phyloP scores from a whole-genome alignment of 2,888 invertebrate species.

The Drosophila pseudotalamancana region DNA sequence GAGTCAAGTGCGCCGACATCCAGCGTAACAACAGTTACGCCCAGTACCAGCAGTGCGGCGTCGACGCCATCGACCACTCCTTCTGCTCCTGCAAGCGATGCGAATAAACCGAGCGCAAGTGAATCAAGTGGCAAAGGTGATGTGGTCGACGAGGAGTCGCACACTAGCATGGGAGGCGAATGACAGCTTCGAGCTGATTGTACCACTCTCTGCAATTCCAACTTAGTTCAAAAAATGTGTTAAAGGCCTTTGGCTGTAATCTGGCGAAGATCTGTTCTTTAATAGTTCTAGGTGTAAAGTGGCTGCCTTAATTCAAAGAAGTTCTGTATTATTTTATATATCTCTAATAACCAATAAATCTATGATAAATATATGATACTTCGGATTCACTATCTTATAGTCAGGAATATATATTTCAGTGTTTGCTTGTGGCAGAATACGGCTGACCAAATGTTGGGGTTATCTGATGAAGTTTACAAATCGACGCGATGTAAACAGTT shows the following conservation, averaged over 20 bases:
- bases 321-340: neutral
- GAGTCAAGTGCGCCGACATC: conserved; percentile 12
- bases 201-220: conserved; percentile 10
- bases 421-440: neutral
- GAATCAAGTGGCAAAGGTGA: conserved; percentile 30
- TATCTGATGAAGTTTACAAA: conserved; percentile 7
- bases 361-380: neutral
- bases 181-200: conserved; percentile 46
- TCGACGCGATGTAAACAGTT: neutral
- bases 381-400: neutral
- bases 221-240: conserved; percentile 22
- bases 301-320: conserved; percentile 10
- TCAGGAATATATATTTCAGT: neutral
- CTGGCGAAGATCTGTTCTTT: conserved; percentile 1
- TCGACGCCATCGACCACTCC: conserved; percentile 7
- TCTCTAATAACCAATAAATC: neutral
- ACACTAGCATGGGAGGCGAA: conserved; percentile 74
- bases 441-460: neutral
- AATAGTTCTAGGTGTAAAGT: neutral
- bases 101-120: conserved; percentile 32
- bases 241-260: conserved; percentile 2
- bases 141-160: conserved; percentile 68
- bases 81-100: conserved; percentile 28
- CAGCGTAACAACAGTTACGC: conserved; percentile 5
- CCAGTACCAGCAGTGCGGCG: conserved; percentile 29